Evolutionary conservation across 2,888 invertebrate genomes (phyloP).

Genomic region (Pantelozetes paolii): DNA sequence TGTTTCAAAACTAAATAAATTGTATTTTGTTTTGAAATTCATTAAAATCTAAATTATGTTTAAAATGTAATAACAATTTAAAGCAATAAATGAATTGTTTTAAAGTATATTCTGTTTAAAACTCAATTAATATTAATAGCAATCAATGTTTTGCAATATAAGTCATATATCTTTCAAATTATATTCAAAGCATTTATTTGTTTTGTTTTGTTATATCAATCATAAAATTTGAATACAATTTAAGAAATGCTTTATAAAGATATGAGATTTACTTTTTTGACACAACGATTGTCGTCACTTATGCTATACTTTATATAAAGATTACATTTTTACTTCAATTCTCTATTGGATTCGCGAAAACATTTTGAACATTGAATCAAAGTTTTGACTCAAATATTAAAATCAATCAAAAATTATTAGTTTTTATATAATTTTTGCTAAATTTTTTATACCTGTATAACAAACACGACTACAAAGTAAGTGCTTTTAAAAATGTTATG

Average conservation of each 20-base stretch:
- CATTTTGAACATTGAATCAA: not conserved
- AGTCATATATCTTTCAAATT: not conserved
- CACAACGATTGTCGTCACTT: constrained; percentile 4
- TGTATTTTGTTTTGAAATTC: too few species aligned
- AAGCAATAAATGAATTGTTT: too few species aligned
- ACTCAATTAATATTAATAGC: too few species aligned
- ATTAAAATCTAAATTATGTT: too few species aligned
- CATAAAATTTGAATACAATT: too few species aligned
- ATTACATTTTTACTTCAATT: too few species aligned
- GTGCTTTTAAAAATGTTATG: too few species aligned
- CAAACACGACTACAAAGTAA: constrained; percentile 5
- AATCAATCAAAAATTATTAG: not conserved
- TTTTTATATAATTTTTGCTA: not conserved
- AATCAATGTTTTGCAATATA: not conserved
- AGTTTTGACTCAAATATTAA: not conserved
- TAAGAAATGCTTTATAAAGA: too few species aligned
- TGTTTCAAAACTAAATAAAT: too few species aligned
- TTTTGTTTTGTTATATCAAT: too few species aligned
- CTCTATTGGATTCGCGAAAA: not conserved
- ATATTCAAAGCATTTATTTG: not conserved
- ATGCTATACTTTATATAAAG: too few species aligned
- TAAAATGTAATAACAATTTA: not conserved
- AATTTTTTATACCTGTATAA: not conserved
- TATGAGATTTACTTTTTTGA: not conserved
- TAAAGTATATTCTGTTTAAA: too few species aligned